Base-by-base conservation (phyloP, 2,888 invertebrate genomes). In the Digitonthophagus gazella region DNA sequence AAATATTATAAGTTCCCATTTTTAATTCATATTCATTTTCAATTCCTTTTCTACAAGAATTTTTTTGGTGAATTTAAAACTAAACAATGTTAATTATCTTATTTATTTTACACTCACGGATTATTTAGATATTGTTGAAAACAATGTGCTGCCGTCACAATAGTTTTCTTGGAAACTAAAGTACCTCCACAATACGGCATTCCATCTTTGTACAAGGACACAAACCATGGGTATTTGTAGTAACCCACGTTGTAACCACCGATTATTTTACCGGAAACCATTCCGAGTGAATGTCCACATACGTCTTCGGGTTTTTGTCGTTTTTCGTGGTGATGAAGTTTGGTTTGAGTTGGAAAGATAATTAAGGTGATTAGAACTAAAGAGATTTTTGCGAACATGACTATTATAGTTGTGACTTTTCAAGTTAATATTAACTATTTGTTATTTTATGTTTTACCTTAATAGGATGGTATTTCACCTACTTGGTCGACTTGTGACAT, bases 181-280 rank as follows among this genome's bases (percentile, higher is more conserved):
- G 80, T 76, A 8, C 79, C 81, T 2, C 82, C 83, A 72, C 83
- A 83, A 1, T 73, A 72, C 8, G 28, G n/a, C 2, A 80, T 75
- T 15, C 75, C 75, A n/a, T 76, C 70, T 15, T 73, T 69, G 0
- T 77, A 73, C 1, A 83, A 70, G 2, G 79, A 79, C 11, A 78
- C 81, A 71, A 77, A 83, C 83, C 83, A 83, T 1, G 82, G 81
- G 71, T 83, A 83, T 67, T 80, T 79, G 67, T 80, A 80, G 66
- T 80, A 83, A 1, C 82, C 82, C 2, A 82, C 73, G 67, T 80
- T 80, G 63, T 80, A 80, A 2, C 83, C 83, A 4, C 78, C 78
- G n/a, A 83, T 80, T 6, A 83, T 79, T 72, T 71, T 76, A 71
- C 72, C 75, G 65, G 19, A 18, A 15, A 61, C n/a, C 61, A 61